Base-by-base conservation (phyloP, 2,797 vertebrate genomes). In the Molossus molossus region DNA sequence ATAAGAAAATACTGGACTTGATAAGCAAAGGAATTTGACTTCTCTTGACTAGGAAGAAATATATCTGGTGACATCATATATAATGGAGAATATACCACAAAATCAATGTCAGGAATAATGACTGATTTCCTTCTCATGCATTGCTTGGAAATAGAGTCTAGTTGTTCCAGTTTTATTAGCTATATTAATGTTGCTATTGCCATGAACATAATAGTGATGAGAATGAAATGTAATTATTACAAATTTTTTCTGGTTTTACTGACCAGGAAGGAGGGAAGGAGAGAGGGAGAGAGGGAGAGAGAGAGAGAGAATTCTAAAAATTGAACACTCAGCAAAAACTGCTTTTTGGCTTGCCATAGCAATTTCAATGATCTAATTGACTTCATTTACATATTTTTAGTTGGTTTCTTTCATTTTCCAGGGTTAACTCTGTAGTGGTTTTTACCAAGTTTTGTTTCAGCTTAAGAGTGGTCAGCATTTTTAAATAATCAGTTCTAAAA, bases 291-390 rank as follows among this genome's bases (percentile, higher is more conserved):
- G 7, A 29, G 0, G 50, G 37, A 76, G 23, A 73, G 55, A 69
- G 40, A 45, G 17, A 50, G 55, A 65, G 79, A 91, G 60, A 55
- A 13, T 12, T 58, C 37, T 37, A 9, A 79, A 58, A 98, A 97
- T 5, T 95, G 93, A 94, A 91, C 91, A 97, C 86, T 97, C 91
- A 90, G 90, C 80, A 97, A 92, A 96, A 97, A 87, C 53, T 90
- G 84, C 76, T 60, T 65, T 97, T 97, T 98, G 97, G 81, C 96
- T 98, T 97, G 89, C 75, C 75, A 77, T 86, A 96, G 93, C 87
- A 97, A 97, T 96, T 98, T 87, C 89, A 96, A 92, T 92, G 82
- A 91, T 89, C 88, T 98, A 97, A 98, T 97, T 97, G 93, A 96
- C 86, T 98, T 94, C 25, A 60, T 94, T 81, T 97, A 92, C 96